Percentiles rank a stretch among this genome's conserved stretches.
Conservation (phyloP, 2,113 vertebrate species). For the Oreochromis tanganicae region DNA sequence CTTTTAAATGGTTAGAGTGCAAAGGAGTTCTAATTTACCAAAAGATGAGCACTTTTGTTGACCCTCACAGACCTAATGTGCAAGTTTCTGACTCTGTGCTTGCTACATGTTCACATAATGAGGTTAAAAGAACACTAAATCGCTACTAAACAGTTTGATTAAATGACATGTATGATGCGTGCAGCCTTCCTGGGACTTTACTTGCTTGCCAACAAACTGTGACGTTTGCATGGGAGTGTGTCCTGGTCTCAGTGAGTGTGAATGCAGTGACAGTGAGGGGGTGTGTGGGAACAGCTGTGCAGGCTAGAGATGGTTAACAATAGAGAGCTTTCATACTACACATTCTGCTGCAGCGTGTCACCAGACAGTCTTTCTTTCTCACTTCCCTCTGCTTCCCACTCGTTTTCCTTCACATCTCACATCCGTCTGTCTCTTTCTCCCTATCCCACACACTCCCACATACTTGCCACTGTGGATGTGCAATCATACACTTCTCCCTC, state of each 20-base stretch:
- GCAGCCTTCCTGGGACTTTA: conserved; percentile 41
- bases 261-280: background rate
- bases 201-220: conserved; percentile 30
- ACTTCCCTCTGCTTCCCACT: conserved; percentile 21
- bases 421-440: conserved; percentile 44
- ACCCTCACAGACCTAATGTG: background rate
- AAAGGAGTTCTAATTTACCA: background rate
- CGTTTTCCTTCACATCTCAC: conserved; percentile 30
- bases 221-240: conserved; percentile 49
- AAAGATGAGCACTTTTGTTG: background rate
- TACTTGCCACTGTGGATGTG: conserved; percentile 18
- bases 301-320: conserved; percentile 49
- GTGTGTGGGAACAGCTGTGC: conserved; percentile 56
- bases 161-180: background rate
- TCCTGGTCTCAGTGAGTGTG: background rate
- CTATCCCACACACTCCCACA: conserved; percentile 6
- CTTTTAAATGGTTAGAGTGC: background rate
- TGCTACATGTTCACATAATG: background rate
- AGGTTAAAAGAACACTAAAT: background rate
- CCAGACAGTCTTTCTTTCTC: conserved; percentile 20
- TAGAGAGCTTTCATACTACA: conserved; percentile 60
- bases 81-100: background rate
- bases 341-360: conserved; percentile 64
- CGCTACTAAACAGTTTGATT: background rate
- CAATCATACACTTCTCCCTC: background rate